These are phyloP conservation scores for Antheraea pernyi DNA, from an alignment of 1,140 invertebrate genomes.

Conservation along the genomic window DNA sequence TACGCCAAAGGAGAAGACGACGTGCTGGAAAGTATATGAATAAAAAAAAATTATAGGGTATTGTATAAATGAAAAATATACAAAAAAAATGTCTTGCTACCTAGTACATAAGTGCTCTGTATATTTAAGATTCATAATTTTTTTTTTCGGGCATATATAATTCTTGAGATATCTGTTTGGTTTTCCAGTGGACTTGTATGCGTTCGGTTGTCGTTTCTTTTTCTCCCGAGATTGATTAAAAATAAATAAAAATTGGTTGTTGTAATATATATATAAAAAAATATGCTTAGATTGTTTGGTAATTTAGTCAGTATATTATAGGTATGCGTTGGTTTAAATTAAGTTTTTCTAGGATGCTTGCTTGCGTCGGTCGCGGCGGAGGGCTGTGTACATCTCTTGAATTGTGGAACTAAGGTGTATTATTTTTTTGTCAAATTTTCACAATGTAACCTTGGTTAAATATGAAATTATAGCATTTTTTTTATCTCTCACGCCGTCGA, in stretches of 20 bases:
- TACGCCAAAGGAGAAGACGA: conserved; percentile 67
- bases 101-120: conserved; percentile 40
- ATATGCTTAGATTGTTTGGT: conserved; percentile 19
- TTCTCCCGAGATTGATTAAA: neutral
- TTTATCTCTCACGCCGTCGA: conserved; percentile 1
- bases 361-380: conserved; percentile 30
- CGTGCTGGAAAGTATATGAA: conserved; percentile 42
- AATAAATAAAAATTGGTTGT: conserved; percentile 21
- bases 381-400: neutral
- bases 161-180: neutral
- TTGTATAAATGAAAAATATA: conserved; percentile 72
- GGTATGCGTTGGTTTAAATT: conserved; percentile 44
- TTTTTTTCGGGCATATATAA: neutral
- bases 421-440: conserved; percentile 11
- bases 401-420: neutral
- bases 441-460: neutral
- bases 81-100: conserved; percentile 62
- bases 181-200: conserved; percentile 1
- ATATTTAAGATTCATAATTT: conserved; percentile 6
- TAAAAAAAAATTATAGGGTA: conserved; percentile 24
- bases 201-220: conserved; percentile 6
- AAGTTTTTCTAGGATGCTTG: conserved; percentile 56
- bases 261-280: conserved; percentile 23
- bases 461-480: conserved; percentile 7
- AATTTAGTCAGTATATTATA: conserved; percentile 42